These are phyloP conservation scores for Hypomecis atomaria DNA, from an alignment of 2,888 invertebrate species.

Conservation along the genomic window DNA sequence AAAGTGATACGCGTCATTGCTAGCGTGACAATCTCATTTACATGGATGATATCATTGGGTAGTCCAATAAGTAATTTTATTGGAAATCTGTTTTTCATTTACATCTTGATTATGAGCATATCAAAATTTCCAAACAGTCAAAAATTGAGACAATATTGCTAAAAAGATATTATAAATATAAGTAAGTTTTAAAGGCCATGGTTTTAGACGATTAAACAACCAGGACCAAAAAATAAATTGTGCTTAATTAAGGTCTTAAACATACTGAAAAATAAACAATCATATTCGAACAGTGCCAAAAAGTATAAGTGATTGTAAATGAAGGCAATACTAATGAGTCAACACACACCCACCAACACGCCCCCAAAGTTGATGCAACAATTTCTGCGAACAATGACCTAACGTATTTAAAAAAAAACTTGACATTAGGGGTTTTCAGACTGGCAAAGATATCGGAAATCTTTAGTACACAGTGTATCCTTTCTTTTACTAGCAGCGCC, in stretches of 20 bases:
- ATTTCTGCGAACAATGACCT: constrained; percentile 35
- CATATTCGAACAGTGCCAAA: constrained; percentile 12
- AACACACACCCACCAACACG: constrained; percentile 32
- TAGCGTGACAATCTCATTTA: constrained; percentile 48
- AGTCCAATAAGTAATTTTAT: constrained; percentile 20
- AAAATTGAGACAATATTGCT: too few species aligned
- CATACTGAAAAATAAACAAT: background rate
- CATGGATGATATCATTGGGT: constrained; percentile 57
- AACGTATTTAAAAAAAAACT: constrained; percentile 1
- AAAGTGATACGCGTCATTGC: constrained; percentile 46
- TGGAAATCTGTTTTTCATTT: constrained; percentile 6
- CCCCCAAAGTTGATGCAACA: constrained; percentile 31
- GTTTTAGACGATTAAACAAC: background rate
- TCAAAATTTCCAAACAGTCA: too few species aligned
- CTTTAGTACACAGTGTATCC: too few species aligned
- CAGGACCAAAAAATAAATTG: too few species aligned
- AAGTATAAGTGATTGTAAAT: constrained; percentile 18
- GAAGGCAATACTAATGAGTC: constrained; percentile 38
- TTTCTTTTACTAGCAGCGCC: too few species aligned
- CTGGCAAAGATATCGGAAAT: constrained; percentile 1
- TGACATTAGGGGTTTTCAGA: constrained; percentile 3
- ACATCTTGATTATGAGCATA: background rate
- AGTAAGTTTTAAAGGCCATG: too few species aligned
- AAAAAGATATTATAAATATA: too few species aligned
- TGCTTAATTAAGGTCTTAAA: too few species aligned